Evolutionary conservation across 2,113 vertebrate species (phyloP), one percentile per base, ranked within the genome.

Genomic region (Cygnus atratus): DNA sequence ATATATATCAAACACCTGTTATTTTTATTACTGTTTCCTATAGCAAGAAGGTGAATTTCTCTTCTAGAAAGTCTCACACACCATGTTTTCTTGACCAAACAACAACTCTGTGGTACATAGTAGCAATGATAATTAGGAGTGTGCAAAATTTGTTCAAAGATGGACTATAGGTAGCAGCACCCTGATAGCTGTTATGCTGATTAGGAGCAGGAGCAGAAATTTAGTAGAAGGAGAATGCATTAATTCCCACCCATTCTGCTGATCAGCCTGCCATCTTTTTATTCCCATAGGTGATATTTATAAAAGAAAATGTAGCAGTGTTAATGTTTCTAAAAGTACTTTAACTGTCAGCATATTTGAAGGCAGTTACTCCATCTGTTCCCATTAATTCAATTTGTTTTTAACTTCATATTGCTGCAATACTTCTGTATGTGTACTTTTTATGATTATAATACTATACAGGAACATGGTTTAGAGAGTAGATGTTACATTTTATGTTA

Each of bases 331-430:
- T 87, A 63, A 80, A 94, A 94, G 50, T 80, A n/a, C 33, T 66
- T 84, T 61, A 86, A 74, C 66, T 83, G 37, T 93, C 93, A 94
- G 76, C 11, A 39, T 82, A 48, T 93, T 79, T 91, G 16, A 68
- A 91, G 16, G 19, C 48, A 81, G 29, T 84, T 79, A 25, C 16
- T 96, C 72, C 79, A 86, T 95, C 88, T 95, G 59, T 44, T 96
- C 33, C 31, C 81, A n/a, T 90, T 87, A 84, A 96, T 93, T 96
- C 87, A 90, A 80, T 95, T 97, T 96, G 50, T 88, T 87, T 95
- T 96, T 90, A 92, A 84, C 81, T 83, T 88, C 22, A 4, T 84
- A 50, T 62, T 95, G 62, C 50, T 94, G 21, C 61, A 57, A 11
- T 91, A 84, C 75, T 94, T 88, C 58, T 82, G 62, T 46, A 25